A percentile compares a stretch with the other conserved stretches of the same genome.
Evolutionary conservation across 2,888 invertebrate species (phyloP).

Genomic region (Noctua comes): DNA sequence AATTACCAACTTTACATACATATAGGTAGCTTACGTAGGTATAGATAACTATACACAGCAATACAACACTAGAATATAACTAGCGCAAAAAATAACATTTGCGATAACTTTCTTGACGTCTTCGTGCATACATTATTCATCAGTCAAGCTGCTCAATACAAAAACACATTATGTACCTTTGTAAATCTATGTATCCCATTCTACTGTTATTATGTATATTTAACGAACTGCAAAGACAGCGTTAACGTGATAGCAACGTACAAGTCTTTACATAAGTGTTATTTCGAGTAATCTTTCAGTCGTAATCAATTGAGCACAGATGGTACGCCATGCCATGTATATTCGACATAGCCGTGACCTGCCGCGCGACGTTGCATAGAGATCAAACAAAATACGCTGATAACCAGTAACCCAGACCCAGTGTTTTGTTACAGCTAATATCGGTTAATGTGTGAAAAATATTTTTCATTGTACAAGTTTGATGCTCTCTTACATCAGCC

Average conservation of each 20-base stretch:
- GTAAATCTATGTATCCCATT: background rate
- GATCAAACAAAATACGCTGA: slow-evolving; percentile 43
- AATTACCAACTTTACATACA: background rate
- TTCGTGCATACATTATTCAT: background rate
- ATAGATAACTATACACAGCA: background rate
- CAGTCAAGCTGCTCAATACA: slow-evolving; percentile 6
- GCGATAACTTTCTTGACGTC: background rate
- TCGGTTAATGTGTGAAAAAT: slow-evolving; percentile 51
- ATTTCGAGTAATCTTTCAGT: slow-evolving; percentile 23
- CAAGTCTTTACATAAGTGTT: background rate
- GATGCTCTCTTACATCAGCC: slow-evolving; percentile 57
- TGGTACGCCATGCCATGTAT: slow-evolving; percentile 11
- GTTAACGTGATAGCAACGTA: background rate
- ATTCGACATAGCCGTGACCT: slow-evolving; percentile 30
- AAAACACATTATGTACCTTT: background rate
- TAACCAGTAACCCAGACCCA: slow-evolving; percentile 23
- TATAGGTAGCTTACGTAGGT: background rate
- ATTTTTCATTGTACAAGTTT: slow-evolving; percentile 59
- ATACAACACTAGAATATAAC: background rate
- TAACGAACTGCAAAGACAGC: background rate
- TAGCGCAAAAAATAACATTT: background rate
- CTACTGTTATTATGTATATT: slow-evolving; percentile 13
- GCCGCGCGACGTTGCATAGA: slow-evolving; percentile 16
- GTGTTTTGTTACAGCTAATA: slow-evolving; percentile 41
- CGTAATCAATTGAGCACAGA: slow-evolving; percentile 46